phyloP scores from a whole-genome alignment of 2,888 invertebrate species.

The Dasypogon diadema region DNA sequence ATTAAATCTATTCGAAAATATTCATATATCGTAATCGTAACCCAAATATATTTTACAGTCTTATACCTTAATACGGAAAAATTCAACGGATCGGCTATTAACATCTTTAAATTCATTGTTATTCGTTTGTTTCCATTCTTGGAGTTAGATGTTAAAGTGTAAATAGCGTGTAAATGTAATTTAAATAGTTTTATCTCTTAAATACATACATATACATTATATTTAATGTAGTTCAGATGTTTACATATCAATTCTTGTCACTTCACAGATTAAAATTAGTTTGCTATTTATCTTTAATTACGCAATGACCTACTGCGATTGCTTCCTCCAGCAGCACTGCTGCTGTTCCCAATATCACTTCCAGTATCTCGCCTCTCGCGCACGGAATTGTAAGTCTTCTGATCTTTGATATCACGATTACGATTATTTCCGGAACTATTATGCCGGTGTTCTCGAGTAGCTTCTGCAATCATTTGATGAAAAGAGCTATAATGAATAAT shows the following conservation, averaged over 20 bases:
- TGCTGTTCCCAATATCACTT: constrained; percentile 57
- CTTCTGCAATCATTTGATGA: constrained; percentile 44
- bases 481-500: no score
- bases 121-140: constrained; percentile 21
- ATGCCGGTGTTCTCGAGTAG: constrained; percentile 57
- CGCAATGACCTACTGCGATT: constrained; percentile 62
- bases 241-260: constrained; percentile 34
- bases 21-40: constrained; percentile 14
- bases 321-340: constrained; percentile 59
- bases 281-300: constrained; percentile 16
- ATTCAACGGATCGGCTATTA: constrained; percentile 47
- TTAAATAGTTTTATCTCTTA: constrained; percentile 36
- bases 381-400: constrained; percentile 54
- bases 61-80: constrained; percentile 49
- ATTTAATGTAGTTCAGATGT: constrained; percentile 13
- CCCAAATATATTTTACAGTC: constrained; percentile 49
- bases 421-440: constrained; percentile 61
- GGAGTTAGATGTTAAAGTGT: constrained; percentile 7
- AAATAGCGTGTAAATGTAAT: constrained; percentile 34
- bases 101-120: constrained; percentile 44
- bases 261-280: constrained; percentile 38
- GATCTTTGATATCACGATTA: constrained; percentile 57
- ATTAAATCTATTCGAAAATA: constrained; percentile 18
- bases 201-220: constrained; percentile 29
- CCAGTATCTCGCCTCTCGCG: constrained; percentile 62